These are phyloP conservation scores for Sphenopsis melanotis DNA, from an alignment of 2,797 vertebrate species.

Conservation along the genomic window DNA sequence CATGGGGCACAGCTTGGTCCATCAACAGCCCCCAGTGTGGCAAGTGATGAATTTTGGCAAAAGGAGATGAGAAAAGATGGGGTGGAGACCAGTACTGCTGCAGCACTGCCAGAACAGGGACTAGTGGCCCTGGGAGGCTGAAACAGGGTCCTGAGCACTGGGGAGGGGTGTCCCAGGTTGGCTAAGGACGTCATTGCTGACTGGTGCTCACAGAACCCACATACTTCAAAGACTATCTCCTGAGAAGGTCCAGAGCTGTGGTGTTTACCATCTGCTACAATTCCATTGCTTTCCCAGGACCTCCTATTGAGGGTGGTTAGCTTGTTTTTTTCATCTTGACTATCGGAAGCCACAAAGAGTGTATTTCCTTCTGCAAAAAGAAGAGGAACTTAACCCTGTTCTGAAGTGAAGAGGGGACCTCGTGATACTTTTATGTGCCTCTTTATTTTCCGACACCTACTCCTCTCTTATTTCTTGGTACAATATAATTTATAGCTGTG, in stretches of 20 bases:
- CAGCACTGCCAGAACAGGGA: accelerated
- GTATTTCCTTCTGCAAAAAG: neutral
- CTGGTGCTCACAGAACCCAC: neutral
- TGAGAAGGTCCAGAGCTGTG: neutral
- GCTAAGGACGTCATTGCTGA: neutral
- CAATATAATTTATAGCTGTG: neutral
- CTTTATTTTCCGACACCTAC: neutral
- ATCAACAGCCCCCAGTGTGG: accelerated
- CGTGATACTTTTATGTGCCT: neutral
- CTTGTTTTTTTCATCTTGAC: neutral
- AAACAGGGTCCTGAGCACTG: neutral
- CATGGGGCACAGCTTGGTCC: accelerated
- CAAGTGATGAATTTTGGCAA: neutral
- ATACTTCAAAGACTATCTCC: accelerated
- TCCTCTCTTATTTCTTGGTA: neutral
- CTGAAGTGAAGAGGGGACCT: neutral
- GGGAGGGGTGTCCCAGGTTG: accelerated
- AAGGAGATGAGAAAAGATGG: accelerated
- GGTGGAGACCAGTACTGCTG: neutral
- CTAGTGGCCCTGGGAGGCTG: neutral
- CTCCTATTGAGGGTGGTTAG: neutral
- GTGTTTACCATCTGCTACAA: neutral
- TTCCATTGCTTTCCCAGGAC: neutral
- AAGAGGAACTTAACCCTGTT: neutral
- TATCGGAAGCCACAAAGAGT: neutral